phyloP scores from a whole-genome alignment of 1,140 invertebrate genomes.

The Rhynchophorus ferrugineus region DNA sequence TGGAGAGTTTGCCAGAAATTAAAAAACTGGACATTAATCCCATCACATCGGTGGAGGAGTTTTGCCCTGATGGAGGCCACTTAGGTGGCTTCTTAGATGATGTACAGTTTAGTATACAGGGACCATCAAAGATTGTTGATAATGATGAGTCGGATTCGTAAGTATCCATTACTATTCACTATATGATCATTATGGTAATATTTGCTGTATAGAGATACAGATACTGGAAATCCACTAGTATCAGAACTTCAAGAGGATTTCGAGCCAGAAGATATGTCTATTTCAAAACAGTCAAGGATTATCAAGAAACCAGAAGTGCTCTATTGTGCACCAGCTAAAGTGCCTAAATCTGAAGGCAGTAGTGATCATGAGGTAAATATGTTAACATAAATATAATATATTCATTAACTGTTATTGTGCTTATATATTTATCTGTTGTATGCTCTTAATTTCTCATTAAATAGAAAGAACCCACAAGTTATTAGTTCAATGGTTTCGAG shows the following conservation, averaged over 20 bases:
- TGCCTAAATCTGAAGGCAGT: conserved; percentile 27
- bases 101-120: conserved; percentile 42
- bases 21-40: conserved; percentile 34
- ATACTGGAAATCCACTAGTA: conserved; percentile 75
- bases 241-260: conserved; percentile 82
- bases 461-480: too few species aligned
- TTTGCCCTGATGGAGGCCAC: conserved; percentile 71
- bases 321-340: conserved; percentile 4
- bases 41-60: conserved; percentile 71
- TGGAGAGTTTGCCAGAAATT: conserved; percentile 28
- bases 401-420: too few species aligned
- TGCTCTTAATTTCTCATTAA: too few species aligned
- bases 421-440: too few species aligned
- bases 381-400: background rate
- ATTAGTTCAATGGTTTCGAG: too few species aligned
- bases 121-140: conserved; percentile 38
- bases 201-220: conserved; percentile 55
- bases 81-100: conserved; percentile 78
- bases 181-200: background rate
- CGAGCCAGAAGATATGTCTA: conserved; percentile 54
- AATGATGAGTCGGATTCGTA: conserved; percentile 54
- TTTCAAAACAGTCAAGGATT: conserved; percentile 14
- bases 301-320: conserved; percentile 13
- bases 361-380: conserved; percentile 29
- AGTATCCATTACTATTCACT: background rate